Base-by-base conservation (phyloP, 2,888 invertebrate genomes). In the Hartigia nigra region DNA sequence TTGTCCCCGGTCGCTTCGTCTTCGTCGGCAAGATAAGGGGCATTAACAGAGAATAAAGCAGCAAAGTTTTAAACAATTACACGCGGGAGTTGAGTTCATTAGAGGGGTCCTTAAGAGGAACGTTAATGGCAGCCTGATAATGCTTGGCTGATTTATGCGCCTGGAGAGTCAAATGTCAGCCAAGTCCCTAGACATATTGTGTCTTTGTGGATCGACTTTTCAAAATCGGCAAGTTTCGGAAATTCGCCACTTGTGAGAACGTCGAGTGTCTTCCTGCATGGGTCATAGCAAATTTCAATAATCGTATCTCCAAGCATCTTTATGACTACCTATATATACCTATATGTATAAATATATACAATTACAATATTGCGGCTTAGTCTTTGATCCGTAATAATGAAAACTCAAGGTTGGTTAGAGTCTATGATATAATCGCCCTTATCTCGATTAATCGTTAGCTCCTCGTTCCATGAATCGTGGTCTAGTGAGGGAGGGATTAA, bases 21-120 rank as follows among this genome's bases (percentile, higher is more conserved):
- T 36, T 31, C 75, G 37, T 39, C 34, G 35, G 75, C 36, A 36
- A 77, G 77, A 77, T 78, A 77, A 79, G 79, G 77, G 12, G 32
- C 74, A 39, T 78, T 76, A 55, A 36, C 72, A 55, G 76, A 39
- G 69, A 74, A 77, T 77, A 77, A 77, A 77, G 74, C 70, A 74
- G 77, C 23, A 23, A 79, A 79, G 77, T 79, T 79, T 77, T 75
- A 77, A 79, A 79, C 79, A 77, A 79, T 79, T 77, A 77, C 79
- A 79, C 77, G 77, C 79, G 77, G 70, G 37, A 75, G 79, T 77
- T 34, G 74, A 77, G 79, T 79, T 74, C 79, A 77, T 79, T 79
- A 79, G 55, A 55, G 70, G 75, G 36, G 31, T 72, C 72, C 72
- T 34, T 34, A 34, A 72, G 72, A 72, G 72, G 31, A 32, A 72